Evolutionary conservation across 30 jellyfish, hydroid and myxozoan genomes (phyloP), one percentile per base, ranked within the genome.

Genomic region (Mastigias papua): DNA sequence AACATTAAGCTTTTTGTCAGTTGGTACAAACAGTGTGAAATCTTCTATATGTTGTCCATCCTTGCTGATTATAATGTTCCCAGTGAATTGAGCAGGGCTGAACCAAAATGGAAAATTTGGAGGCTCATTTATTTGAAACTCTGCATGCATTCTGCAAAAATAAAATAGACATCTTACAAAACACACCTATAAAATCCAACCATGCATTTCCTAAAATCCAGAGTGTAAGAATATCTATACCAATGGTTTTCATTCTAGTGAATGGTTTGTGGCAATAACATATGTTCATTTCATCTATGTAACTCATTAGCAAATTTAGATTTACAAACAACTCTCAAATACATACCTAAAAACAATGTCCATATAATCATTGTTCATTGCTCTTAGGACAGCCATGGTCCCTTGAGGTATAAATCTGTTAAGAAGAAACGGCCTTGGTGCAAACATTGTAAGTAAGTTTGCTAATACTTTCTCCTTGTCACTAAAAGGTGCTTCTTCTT

Each of bases 61-160:
- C 75, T 81, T 93, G 49, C 60, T 64, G 23, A 93, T 93, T 11
- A 93, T 46, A 11, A 89, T 82, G 34, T 76, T 73, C 13, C 97
- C 98, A 37, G 91, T 46, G 34, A 93, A 93, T 19, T 95, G 92
- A 21, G 98, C 98, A 10, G 98, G 98, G 10, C 97, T 93, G 89
- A 93, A 93, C 98, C 98, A 93, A 83, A 93, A 93, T 22, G 98
- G 97, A 60, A 67, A 88, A 32, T 42, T 79, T 21, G 98, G 98
- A 20, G 97, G 96, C 58, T 82, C 95, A 70, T 93, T 93, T 46
- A 93, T 48, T 74, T 93, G 98, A 77, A 93, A 93, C 50, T 93
- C 98, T 1, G 97, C 93, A 93, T 93, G 98, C 31, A 93, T 48
- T 69, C 98, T 93, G 70, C 51, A 48, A 77, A 22, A 20, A 73